Percentiles rank a stretch among this genome's conserved stretches.
Evolutionary conservation across 1,140 invertebrate species (phyloP).

Genomic region (Bombyx mandarina): DNA sequence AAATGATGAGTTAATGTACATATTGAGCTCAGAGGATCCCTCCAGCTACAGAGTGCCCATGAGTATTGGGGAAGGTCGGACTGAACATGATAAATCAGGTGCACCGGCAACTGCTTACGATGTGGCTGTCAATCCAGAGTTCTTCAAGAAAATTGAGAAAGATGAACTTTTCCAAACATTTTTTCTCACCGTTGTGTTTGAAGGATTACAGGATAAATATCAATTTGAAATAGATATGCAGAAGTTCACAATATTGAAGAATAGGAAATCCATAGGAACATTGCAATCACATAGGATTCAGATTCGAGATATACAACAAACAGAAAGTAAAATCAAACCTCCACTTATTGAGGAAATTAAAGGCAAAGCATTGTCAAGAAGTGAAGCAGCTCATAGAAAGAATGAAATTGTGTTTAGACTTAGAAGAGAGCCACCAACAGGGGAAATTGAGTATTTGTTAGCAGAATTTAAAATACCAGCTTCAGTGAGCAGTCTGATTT

Average conservation of each 20-base stretch:
- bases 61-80: slow-evolving; percentile 86
- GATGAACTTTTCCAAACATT: slow-evolving; percentile 82
- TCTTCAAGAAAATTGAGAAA: slow-evolving; percentile 78
- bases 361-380: slow-evolving; percentile 19
- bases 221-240: slow-evolving; percentile 75
- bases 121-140: slow-evolving; percentile 81
- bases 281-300: slow-evolving; percentile 81
- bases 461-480: slow-evolving; percentile 74
- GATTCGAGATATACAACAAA: slow-evolving; percentile 72
- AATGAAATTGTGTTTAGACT: slow-evolving; percentile 60
- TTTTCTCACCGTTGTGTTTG: slow-evolving; percentile 81
- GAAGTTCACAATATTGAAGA: slow-evolving; percentile 73
- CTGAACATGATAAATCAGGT: slow-evolving; percentile 84
- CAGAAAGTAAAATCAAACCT: slow-evolving; percentile 35
- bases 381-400: slow-evolving; percentile 17
- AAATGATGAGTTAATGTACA: slow-evolving; percentile 80
- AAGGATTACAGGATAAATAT: slow-evolving; percentile 80
- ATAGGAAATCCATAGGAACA: slow-evolving; percentile 78
- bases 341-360: slow-evolving; percentile 73
- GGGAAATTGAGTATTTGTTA: slow-evolving; percentile 62
- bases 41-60: slow-evolving; percentile 85
- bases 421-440: slow-evolving; percentile 56
- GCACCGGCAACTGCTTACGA: slow-evolving; percentile 80
- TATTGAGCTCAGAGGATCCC: slow-evolving; percentile 80
- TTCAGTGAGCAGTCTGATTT: slow-evolving; percentile 36